These are phyloP conservation scores for Labeo calbasu DNA, from an alignment of 2,797 vertebrate genomes.

Conservation along the genomic window DNA sequence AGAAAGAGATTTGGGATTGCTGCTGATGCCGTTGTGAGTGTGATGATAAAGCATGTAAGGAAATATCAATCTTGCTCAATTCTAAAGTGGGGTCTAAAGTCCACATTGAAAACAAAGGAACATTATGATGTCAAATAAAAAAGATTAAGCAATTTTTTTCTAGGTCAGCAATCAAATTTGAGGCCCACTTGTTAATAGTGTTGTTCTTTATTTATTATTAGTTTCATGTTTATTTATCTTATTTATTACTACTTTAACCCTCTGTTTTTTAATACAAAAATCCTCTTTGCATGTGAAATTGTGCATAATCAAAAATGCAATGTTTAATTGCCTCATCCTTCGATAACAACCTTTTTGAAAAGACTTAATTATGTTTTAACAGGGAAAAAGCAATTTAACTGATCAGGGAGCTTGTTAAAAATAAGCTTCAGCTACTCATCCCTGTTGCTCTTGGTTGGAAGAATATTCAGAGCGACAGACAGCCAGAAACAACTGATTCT, in stretches of 20 bases:
- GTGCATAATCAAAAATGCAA: neutral
- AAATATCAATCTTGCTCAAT: constrained; percentile 13
- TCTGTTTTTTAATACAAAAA: neutral
- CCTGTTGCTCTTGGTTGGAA: neutral
- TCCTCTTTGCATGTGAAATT: neutral
- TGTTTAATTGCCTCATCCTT: neutral
- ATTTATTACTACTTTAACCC: neutral
- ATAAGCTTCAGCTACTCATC: neutral
- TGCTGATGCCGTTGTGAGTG: constrained; percentile 13
- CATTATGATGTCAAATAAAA: neutral
- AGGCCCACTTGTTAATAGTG: too few species aligned
- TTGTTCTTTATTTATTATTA: neutral
- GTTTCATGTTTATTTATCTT: too few species aligned
- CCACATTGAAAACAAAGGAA: neutral
- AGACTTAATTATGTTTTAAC: neutral
- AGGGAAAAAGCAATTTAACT: neutral
- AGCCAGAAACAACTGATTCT: neutral
- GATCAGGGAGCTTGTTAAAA: neutral
- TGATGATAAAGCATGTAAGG: constrained; percentile 17
- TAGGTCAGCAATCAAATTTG: neutral
- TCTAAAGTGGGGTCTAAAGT: neutral
- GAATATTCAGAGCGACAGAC: neutral
- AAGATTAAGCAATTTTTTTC: neutral
- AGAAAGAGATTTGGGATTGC: constrained; percentile 33
- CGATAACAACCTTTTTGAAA: neutral